Conservation (phyloP, 2,888 invertebrate species). For the Drosophila anceps region DNA sequence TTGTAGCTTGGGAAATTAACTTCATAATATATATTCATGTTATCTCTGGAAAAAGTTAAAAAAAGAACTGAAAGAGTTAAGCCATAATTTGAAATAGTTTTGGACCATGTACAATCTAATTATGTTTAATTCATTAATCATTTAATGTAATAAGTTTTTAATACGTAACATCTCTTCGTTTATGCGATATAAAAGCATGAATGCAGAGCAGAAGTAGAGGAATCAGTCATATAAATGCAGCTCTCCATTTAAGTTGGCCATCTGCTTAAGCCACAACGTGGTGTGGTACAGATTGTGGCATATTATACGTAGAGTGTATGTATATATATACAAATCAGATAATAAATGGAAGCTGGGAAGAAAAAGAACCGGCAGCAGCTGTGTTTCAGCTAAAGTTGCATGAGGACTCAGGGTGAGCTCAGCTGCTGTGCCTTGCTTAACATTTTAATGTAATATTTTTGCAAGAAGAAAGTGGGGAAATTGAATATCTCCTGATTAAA, state of each 20-base stretch:
- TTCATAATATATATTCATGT: no score
- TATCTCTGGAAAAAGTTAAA: not conserved
- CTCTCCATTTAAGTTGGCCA: constrained; percentile 1
- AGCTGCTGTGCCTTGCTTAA: not conserved
- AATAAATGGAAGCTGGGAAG: constrained; percentile 11
- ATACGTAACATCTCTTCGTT: not conserved
- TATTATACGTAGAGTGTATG: not conserved
- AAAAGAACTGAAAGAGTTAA: not conserved
- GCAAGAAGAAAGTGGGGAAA: not conserved
- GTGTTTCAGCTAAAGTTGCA: not conserved
- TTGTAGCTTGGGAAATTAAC: no score
- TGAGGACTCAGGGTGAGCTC: not conserved
- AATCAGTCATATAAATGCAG: not conserved
- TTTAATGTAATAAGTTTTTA: not conserved
- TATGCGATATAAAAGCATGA: not conserved
- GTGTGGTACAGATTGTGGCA: not conserved
- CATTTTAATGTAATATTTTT: not conserved
- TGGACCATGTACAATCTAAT: not conserved
- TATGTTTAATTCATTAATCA: not conserved
- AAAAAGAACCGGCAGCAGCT: not conserved
- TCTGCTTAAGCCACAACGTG: not conserved
- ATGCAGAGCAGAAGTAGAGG: not conserved
- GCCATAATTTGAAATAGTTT: not conserved
- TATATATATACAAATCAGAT: constrained; percentile 3
- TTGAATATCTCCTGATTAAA: not conserved